These are phyloP conservation scores for Cyrtonyx montezumae DNA, from an alignment of 2,113 vertebrate genomes.

Conservation along the genomic window DNA sequence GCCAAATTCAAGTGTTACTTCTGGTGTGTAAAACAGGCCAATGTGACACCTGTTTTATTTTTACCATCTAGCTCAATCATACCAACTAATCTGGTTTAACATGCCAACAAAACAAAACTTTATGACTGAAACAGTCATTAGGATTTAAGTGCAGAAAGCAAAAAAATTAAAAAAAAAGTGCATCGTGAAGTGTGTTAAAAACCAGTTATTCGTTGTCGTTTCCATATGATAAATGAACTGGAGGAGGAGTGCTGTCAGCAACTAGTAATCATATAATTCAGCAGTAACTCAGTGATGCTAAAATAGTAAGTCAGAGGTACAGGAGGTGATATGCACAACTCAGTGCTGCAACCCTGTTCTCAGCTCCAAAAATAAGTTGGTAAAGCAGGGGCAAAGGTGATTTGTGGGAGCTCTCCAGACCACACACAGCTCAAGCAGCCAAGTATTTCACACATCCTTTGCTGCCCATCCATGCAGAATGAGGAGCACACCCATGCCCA, in stretches of 20 bases:
- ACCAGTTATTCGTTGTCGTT: neutral
- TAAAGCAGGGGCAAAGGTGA: neutral
- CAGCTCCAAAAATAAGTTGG: neutral
- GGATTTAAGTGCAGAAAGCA: neutral
- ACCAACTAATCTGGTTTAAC: neutral
- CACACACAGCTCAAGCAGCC: neutral
- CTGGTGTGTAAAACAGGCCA: neutral
- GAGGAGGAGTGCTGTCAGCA: neutral
- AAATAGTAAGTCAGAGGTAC: neutral
- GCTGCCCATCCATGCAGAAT: neutral
- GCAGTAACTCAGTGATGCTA: neutral
- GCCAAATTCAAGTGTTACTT: neutral
- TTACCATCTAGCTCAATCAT: neutral
- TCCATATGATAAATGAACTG: neutral
- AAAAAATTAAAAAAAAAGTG: neutral
- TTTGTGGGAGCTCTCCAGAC: neutral
- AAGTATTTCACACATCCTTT: neutral
- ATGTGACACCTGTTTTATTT: neutral
- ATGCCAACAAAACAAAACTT: neutral
- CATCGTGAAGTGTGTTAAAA: neutral
- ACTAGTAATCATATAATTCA: neutral
- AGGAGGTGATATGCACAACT: accelerated
- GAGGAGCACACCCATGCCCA: neutral
- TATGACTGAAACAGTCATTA: neutral
- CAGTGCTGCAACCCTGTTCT: accelerated